Percentiles rank a stretch among this genome's conserved stretches.
Evolutionary conservation across 2,113 vertebrate genomes (phyloP).

Genomic region (Pseudorectes ferrugineus): DNA sequence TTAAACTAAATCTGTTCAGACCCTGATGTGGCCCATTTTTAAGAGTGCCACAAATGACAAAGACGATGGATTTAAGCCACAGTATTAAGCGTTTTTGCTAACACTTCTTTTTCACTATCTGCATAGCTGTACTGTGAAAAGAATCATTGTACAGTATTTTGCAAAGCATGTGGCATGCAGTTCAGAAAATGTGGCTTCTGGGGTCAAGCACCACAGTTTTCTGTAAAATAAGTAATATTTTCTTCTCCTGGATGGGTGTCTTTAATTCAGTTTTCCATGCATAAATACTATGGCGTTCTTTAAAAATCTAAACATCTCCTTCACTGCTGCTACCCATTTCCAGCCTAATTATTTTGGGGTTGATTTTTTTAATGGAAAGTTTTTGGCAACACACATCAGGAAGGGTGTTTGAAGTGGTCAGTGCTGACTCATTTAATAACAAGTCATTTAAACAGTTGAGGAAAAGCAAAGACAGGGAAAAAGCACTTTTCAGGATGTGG

Average conservation of each 20-base stretch:
- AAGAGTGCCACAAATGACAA: background rate
- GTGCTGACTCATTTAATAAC: conserved; percentile 40
- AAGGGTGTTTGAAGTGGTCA: conserved; percentile 33
- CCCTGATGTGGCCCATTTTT: background rate
- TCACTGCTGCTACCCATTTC: background rate
- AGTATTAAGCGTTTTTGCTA: background rate
- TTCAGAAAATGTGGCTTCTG: background rate
- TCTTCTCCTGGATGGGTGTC: background rate
- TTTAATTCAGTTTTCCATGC: background rate
- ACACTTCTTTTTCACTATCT: background rate
- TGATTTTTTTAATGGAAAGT: background rate
- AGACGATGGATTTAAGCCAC: rapidly evolving
- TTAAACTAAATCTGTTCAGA: too few relatives aligned
- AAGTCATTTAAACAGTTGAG: background rate
- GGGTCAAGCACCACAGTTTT: background rate
- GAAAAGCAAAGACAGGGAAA: background rate
- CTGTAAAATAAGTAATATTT: background rate
- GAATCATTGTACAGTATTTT: background rate
- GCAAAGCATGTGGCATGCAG: background rate
- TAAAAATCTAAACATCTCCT: background rate
- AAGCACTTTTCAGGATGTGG: conserved; percentile 24
- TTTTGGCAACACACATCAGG: conserved; percentile 8
- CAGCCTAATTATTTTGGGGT: background rate
- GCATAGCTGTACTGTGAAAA: background rate
- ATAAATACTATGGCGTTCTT: background rate